Evolutionary conservation across 2,888 invertebrate genomes (phyloP), one percentile per base, ranked within the genome.

Genomic region (Euplexia lucipara): DNA sequence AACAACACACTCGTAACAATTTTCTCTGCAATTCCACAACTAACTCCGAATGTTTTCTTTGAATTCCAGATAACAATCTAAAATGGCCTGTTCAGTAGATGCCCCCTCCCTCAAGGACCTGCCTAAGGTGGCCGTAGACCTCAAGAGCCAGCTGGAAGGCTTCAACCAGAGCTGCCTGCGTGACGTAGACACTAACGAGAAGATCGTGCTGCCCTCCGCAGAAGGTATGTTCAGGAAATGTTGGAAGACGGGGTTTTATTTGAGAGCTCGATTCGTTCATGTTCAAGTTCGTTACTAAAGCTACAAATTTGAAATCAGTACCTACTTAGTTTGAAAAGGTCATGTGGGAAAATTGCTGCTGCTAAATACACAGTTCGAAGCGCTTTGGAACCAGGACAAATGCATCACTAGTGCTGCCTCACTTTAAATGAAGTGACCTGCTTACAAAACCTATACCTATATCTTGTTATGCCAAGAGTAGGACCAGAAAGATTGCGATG

Each of bases 141-240:
- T 99, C 78, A 99, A 99, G 95, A 98, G 97, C 89, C 98, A 99
- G 95, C 96, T 99, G 84, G 98, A 98, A 93, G 97, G 97, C 54
- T 99, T 99, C 96, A 98, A 98, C 92, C 96, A 98, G 70, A 97
- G 97, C 87, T 97, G 98, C 87, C 96, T 99, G 91, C 98, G 98
- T 90, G 98, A 98, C 88, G 98, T 98, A 9, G 97, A 97, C 83
- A 99, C 98, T 63, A 97, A 98, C 79, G 99, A 99, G 91, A 99
- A 99, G 93, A 98, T 98, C 68, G 96, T 98, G 72, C 96, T 99
- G 85, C 99, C 99, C 65, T 98, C 99, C 45, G 98, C 98, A 82
- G 98, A 98, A 97, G 99, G 99, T 99, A 71, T 35, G 51, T 44
- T 47, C 35, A 37, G 12, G 22, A 42, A 41, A 42, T 39, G 9